A percentile compares a stretch with the other conserved stretches of the same genome.
Evolutionary conservation across 2,888 invertebrate genomes (phyloP).

Genomic region (Lasioglossum lativentre): DNA sequence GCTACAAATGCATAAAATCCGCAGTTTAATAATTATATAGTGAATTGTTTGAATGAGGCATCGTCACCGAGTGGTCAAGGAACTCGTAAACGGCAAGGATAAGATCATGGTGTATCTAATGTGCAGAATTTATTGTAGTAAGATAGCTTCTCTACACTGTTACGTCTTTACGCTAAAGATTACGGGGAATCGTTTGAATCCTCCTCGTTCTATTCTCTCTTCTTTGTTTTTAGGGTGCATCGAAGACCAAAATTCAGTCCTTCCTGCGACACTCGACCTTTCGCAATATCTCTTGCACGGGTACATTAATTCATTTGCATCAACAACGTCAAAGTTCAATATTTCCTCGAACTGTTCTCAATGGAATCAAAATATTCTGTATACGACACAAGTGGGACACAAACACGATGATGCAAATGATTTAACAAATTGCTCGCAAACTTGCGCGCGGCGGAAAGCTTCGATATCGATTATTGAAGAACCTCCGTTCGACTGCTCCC

Average conservation of each 20-base stretch:
- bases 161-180: constrained; percentile 52
- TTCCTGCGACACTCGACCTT: constrained; percentile 23
- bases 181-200: constrained; percentile 61
- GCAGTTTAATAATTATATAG: too few relatives aligned
- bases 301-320: constrained; percentile 28
- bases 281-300: background rate
- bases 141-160: constrained; percentile 61
- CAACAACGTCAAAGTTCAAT: background rate
- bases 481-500: background rate
- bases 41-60: background rate
- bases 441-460: background rate
- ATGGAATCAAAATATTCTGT: background rate
- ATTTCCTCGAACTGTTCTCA: background rate
- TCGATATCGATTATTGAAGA: constrained; percentile 6
- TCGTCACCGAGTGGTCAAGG: background rate
- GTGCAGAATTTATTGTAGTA: constrained; percentile 68
- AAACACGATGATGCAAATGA: constrained; percentile 28
- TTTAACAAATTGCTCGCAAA: constrained; percentile 18
- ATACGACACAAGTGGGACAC: background rate
- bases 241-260: constrained; percentile 55
- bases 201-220: constrained; percentile 31
- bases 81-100: background rate
- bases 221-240: constrained; percentile 53
- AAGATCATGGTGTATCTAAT: constrained; percentile 39
- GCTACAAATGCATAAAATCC: too few relatives aligned